phyloP scores from a whole-genome alignment of 1,140 invertebrate genomes.

The Hylyphantes graminicola region DNA sequence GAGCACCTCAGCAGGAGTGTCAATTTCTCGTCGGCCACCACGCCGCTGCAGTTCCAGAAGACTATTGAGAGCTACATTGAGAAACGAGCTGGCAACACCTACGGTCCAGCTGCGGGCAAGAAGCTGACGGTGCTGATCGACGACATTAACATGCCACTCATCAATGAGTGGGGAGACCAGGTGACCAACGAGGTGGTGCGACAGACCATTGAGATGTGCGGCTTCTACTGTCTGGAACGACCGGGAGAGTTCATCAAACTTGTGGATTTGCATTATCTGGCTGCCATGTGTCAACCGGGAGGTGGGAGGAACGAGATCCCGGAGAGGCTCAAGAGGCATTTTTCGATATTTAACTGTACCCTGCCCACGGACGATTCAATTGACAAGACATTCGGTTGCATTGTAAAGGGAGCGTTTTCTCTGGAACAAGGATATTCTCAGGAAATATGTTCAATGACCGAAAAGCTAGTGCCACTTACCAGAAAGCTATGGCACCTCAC shows the following conservation, averaged over 20 bases:
- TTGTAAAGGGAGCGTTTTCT: conserved; percentile 84
- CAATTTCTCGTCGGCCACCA: conserved; percentile 96
- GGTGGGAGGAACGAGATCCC: conserved; percentile 97
- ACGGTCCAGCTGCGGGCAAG: conserved; percentile 91
- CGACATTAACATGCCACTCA: conserved; percentile 94
- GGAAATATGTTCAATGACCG: conserved; percentile 83
- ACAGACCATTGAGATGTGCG: conserved; percentile 96
- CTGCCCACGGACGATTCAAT: conserved; percentile 86
- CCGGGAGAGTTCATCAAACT: conserved; percentile 95
- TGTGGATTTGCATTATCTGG: conserved; percentile 91
- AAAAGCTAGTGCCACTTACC: conserved; percentile 86
- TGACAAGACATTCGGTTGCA: conserved; percentile 88
- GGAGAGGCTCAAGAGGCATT: conserved; percentile 91
- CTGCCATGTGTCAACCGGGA: conserved; percentile 94
- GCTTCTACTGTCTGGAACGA: conserved; percentile 96
- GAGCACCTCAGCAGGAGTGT: conserved; percentile 85
- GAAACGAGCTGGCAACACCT: conserved; percentile 93
- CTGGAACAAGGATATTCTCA: conserved; percentile 76
- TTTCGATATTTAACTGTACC: conserved; percentile 95
- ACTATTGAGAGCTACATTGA: conserved; percentile 97
- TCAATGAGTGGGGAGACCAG: conserved; percentile 93
- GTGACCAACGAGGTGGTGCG: conserved; percentile 96
- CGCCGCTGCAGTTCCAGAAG: conserved; percentile 92
- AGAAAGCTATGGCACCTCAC: conserved; percentile 88
- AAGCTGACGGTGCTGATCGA: conserved; percentile 96